A percentile compares a stretch with the other conserved stretches of the same genome.
These are phyloP conservation scores for Anoplopoma fimbria DNA, from an alignment of 2,113 vertebrate species.

Conservation along the genomic window DNA sequence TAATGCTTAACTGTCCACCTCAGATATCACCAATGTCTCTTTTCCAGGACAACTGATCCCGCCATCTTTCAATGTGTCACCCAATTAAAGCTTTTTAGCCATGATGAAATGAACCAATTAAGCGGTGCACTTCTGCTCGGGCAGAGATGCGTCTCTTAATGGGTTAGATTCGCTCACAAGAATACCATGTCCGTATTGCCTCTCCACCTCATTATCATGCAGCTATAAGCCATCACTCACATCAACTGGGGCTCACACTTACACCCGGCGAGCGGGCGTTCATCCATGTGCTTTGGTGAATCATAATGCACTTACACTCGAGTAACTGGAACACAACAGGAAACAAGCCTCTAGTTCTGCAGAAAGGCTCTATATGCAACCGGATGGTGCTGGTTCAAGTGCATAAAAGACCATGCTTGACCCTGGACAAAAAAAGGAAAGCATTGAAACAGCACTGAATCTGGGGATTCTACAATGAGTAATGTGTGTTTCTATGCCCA, in stretches of 20 bases:
- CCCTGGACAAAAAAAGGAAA: slow-evolving; percentile 3
- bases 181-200: slow-evolving; percentile 49
- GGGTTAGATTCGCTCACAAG: slow-evolving; percentile 57
- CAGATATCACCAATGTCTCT: slow-evolving; percentile 12
- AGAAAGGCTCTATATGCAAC: not conserved
- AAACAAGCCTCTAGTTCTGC: not conserved
- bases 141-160: slow-evolving; percentile 71
- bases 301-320: slow-evolving; percentile 61
- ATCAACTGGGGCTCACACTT: slow-evolving; percentile 52
- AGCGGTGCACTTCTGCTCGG: slow-evolving; percentile 67
- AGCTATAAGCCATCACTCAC: slow-evolving; percentile 70
- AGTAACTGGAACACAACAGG: slow-evolving; percentile 51
- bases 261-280: slow-evolving; percentile 43
- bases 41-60: slow-evolving; percentile 35
- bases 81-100: slow-evolving; percentile 74
- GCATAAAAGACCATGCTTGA: slow-evolving; percentile 28
- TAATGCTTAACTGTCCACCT: slow-evolving; percentile 5
- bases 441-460: not conserved
- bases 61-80: slow-evolving; percentile 69
- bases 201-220: slow-evolving; percentile 69
- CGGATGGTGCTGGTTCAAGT: not conserved
- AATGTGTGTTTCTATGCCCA: not conserved
- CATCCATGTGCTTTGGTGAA: slow-evolving; percentile 65
- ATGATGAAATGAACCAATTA: slow-evolving; percentile 81
- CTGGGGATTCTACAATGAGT: not conserved